Conservation (phyloP, 1,140 invertebrate species). For the Drosophila mojavensis region DNA sequence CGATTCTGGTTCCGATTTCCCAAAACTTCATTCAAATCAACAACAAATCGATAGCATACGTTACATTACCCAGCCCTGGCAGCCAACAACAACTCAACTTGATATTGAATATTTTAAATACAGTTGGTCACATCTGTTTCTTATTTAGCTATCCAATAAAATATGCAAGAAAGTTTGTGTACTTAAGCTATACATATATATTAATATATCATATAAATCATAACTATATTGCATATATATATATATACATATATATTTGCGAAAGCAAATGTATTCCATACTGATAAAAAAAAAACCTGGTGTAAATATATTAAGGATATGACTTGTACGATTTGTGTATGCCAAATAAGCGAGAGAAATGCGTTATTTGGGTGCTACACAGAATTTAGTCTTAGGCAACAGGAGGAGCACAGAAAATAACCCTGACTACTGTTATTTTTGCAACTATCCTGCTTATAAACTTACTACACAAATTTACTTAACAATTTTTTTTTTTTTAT, state of each 20-base stretch:
- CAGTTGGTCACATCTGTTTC: slow-evolving; percentile 30
- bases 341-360: slow-evolving; percentile 20
- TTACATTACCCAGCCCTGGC: neutral
- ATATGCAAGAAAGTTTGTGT: neutral
- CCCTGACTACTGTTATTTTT: slow-evolving; percentile 12
- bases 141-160: neutral
- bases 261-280: neutral
- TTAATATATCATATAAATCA: slow-evolving; percentile 10
- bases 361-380: slow-evolving; percentile 30
- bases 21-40: neutral
- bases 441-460: slow-evolving; percentile 30
- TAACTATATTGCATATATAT: slow-evolving; percentile 24
- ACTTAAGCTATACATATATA: slow-evolving; percentile 36
- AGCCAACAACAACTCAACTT: neutral
- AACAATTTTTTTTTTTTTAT: slow-evolving; percentile 55
- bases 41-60: neutral
- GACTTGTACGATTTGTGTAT: slow-evolving; percentile 22
- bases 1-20: neutral
- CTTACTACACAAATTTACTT: slow-evolving; percentile 3
- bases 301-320: slow-evolving; percentile 52
- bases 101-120: slow-evolving; percentile 11
- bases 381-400: slow-evolving; percentile 38
- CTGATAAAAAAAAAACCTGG: slow-evolving; percentile 9
- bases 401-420: slow-evolving; percentile 5
- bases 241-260: slow-evolving; percentile 22